Evolutionary conservation across 64 coral and sea anemone genomes (phyloP).

Genomic region (Porites lutea): DNA sequence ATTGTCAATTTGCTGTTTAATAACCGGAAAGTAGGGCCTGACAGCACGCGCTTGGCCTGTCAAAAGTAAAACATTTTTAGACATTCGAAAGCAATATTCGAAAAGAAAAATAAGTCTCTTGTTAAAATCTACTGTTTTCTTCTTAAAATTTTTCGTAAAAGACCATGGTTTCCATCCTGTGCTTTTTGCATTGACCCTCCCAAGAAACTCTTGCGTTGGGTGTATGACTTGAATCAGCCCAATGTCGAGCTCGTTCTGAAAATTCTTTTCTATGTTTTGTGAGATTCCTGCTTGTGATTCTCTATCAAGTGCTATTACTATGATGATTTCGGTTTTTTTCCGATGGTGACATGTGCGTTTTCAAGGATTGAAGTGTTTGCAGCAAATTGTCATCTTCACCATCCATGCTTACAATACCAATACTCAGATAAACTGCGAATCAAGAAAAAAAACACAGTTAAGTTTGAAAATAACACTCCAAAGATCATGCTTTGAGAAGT

Average conservation of each 20-base stretch:
- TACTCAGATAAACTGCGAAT: conserved; percentile 40
- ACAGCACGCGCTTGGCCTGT: conserved; percentile 15
- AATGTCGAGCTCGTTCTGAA: conserved; percentile 33
- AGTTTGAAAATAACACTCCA: background rate
- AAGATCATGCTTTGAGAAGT: too few relatives aligned
- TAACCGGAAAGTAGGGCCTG: conserved; percentile 22
- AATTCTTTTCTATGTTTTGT: background rate
- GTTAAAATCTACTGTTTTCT: conserved; percentile 7
- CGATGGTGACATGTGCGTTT: conserved; percentile 16
- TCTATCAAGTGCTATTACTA: conserved; percentile 20
- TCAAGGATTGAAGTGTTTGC: conserved; percentile 41
- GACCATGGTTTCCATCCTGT: background rate
- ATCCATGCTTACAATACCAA: conserved; percentile 23
- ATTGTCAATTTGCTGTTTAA: conserved; percentile 1
- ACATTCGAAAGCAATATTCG: conserved; percentile 33
- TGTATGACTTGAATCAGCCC: conserved; percentile 50
- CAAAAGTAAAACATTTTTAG: conserved; percentile 28
- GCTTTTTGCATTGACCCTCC: background rate
- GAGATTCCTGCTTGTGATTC: background rate
- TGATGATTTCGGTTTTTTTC: conserved; percentile 19
- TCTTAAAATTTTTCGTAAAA: conserved; percentile 9
- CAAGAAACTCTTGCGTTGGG: background rate
- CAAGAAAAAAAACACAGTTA: background rate
- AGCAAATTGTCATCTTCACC: conserved; percentile 6
- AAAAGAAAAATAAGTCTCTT: conserved; percentile 33